Base-by-base conservation (phyloP, 2,113 vertebrate species). In the Puma concolor region DNA sequence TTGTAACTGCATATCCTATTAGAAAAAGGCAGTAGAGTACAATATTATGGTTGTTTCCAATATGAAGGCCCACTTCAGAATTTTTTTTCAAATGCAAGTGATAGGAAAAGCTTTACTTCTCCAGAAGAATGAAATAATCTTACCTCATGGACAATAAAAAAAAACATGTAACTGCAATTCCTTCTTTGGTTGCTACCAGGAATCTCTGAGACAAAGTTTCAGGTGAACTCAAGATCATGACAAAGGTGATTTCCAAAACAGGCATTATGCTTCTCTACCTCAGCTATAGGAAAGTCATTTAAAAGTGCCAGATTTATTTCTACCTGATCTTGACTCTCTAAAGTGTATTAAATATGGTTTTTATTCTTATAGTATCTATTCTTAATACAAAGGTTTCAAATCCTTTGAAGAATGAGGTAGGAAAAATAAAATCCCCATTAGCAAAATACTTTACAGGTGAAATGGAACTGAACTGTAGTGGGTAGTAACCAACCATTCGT, bases 21-120 rank as follows among this genome's bases (percentile, higher is more conserved):
- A 69, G 8, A 77, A 96, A 96, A 88, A 77, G 72, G 48, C 12
- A 83, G 15, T 19, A 38, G 11, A 88, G 5, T 38, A 81, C 17
- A 94, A 44, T 54, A 44, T 67, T 38, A 66, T 57, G 38, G 4
- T 54, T 54, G 74, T 83, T 83, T 66, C 25, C 6, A 93, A 54
- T 33, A 83, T 63, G 33, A 97, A 89, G 33, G 67, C 21, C 23
- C 25, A 82, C 15, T 92, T 89, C 84, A 93, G 19, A 94, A 92
- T n/a, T 33, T 90, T 52, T 44, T 64, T 66, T 74, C 74, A 57
- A 82, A 85, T 76, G 29, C 71, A 88, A 79, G 5, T 38, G 21
- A n/a, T 27, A 94, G 17, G 71, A 88, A 97, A 95, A 93, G 50
- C 11, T 94, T 90, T 85, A 64, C 41, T 95, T 91, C 41, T 93